These are phyloP conservation scores for Apeira syringaria DNA, from an alignment of 2,888 invertebrate species.

Conservation along the genomic window DNA sequence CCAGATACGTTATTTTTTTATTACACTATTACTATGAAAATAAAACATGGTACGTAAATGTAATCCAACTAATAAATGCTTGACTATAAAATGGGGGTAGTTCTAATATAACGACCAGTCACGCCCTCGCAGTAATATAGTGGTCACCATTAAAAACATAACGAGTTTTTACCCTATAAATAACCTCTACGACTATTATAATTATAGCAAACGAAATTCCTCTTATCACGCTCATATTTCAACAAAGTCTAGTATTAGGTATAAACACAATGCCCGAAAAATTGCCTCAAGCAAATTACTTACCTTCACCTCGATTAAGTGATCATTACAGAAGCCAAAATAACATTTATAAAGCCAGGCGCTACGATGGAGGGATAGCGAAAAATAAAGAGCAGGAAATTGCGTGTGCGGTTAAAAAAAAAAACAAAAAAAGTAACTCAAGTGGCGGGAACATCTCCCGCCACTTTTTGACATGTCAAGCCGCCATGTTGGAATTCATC, in stretches of 20 bases:
- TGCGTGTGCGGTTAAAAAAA: constrained; percentile 63
- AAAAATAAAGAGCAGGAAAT: constrained; percentile 67
- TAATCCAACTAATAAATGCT: constrained; percentile 43
- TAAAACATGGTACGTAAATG: constrained; percentile 36
- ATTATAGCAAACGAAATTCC: constrained; percentile 74
- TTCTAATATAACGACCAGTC: constrained; percentile 48
- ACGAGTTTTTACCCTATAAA: constrained; percentile 74
- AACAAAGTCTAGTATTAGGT: constrained; percentile 67
- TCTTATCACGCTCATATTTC: constrained; percentile 77
- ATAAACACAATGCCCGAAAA: constrained; percentile 49
- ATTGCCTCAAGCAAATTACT: constrained; percentile 49
- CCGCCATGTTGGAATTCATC: constrained; percentile 64
- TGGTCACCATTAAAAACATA: constrained; percentile 74
- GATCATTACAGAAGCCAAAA: constrained; percentile 56
- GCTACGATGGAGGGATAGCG: constrained; percentile 43
- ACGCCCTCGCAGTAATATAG: constrained; percentile 74
- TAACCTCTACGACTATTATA: constrained; percentile 66
- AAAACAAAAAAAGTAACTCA: constrained; percentile 37
- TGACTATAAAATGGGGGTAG: constrained; percentile 53
- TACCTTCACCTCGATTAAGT: constrained; percentile 72
- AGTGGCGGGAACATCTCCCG: constrained; percentile 50
- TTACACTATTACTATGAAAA: constrained; percentile 24
- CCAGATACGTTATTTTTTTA: constrained; percentile 23
- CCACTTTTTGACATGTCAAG: constrained; percentile 57
- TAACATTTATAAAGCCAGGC: constrained; percentile 54